Percentiles rank a stretch among this genome's conserved stretches.
Conservation (phyloP, 2,797 vertebrate species). For the Hippopotamyrus pictus region DNA sequence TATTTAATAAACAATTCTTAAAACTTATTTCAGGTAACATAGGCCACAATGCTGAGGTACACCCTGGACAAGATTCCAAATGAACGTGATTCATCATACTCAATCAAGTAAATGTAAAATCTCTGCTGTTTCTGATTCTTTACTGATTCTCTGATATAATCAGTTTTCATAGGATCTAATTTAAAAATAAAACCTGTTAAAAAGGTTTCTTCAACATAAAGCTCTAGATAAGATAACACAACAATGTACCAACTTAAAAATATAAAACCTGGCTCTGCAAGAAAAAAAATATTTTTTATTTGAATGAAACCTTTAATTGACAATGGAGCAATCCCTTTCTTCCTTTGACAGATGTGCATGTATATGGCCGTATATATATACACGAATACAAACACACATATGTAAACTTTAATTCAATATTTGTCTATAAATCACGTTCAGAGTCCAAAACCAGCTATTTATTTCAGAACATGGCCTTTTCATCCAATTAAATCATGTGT, state of each 20-base stretch:
- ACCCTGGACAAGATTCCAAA: neutral
- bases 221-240: neutral
- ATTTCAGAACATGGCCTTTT: constrained; percentile 7
- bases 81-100: neutral
- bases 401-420: neutral
- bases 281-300: neutral
- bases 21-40: neutral
- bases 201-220: neutral
- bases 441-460: neutral
- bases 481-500: neutral
- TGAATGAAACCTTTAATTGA: too few species aligned
- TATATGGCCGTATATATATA: neutral
- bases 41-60: neutral
- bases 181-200: neutral
- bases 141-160: neutral
- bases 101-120: neutral
- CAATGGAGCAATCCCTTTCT: neutral
- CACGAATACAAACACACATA: neutral
- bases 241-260: neutral
- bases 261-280: neutral
- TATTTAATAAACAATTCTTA: neutral
- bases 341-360: neutral
- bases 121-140: neutral
- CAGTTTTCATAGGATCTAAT: neutral
- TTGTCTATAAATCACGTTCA: neutral